A percentile compares a stretch with the other conserved stretches of the same genome.
Conservation (phyloP, 2,888 invertebrate genomes). For the Diaphora mendica region DNA sequence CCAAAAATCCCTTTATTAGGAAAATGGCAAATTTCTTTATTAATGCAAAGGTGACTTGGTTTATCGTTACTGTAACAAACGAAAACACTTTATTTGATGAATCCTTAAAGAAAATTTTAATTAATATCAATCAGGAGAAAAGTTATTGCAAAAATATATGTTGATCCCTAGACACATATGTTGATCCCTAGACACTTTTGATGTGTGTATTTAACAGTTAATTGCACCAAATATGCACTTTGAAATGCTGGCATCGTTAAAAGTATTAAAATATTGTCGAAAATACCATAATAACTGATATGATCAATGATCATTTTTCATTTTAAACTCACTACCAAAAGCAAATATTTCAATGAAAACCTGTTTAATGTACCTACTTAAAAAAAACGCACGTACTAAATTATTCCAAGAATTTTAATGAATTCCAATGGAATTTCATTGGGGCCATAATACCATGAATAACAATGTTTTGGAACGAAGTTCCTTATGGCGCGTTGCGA, state of each 20-base stretch:
- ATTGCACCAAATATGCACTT: background rate
- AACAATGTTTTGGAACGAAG: too few species aligned
- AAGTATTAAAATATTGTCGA: background rate
- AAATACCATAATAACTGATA: background rate
- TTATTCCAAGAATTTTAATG: conserved; percentile 25
- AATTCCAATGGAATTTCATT: conserved; percentile 27
- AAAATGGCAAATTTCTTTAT: too few species aligned
- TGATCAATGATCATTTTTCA: background rate
- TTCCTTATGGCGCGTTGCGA: too few species aligned
- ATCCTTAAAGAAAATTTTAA: too few species aligned
- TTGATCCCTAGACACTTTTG: too few species aligned
- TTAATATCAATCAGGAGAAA: too few species aligned
- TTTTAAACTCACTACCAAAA: background rate
- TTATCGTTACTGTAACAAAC: too few species aligned
- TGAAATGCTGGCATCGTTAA: background rate
- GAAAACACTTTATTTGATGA: too few species aligned
- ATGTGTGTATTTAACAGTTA: background rate
- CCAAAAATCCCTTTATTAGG: too few species aligned
- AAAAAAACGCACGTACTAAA: conserved; percentile 12
- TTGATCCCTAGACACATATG: too few species aligned
- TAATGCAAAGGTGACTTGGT: too few species aligned
- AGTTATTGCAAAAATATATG: too few species aligned
- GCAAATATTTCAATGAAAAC: conserved; percentile 27
- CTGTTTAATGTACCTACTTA: conserved; percentile 8
- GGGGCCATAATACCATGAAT: background rate